Conservation (phyloP, 2,113 vertebrate species). For the Anolis carolinensis region DNA sequence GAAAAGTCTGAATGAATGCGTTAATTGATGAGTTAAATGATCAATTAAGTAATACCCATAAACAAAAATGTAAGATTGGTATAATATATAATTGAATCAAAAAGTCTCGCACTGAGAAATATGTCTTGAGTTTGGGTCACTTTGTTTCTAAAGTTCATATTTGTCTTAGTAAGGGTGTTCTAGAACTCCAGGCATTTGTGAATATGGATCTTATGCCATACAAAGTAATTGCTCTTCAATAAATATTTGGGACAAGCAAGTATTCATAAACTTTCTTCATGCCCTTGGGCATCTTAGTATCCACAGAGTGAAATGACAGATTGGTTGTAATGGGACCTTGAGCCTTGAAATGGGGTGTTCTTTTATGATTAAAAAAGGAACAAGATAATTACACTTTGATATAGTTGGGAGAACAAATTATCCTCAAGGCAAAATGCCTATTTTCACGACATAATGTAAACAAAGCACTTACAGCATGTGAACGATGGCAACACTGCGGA, state of each 20-base stretch:
- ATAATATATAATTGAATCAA: background rate
- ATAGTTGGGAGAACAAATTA: slow-evolving; percentile 52
- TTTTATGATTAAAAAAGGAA: slow-evolving; percentile 33
- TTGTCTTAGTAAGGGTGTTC: background rate
- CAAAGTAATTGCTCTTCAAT: slow-evolving; percentile 8
- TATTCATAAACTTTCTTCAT: slow-evolving; percentile 9
- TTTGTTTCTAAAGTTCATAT: background rate
- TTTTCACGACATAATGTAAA: slow-evolving; percentile 27
- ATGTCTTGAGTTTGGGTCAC: background rate
- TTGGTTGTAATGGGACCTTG: slow-evolving; percentile 21
- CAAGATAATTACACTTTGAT: slow-evolving; percentile 57
- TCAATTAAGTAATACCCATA: background rate
- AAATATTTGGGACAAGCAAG: slow-evolving; percentile 6
- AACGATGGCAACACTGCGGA: background rate
- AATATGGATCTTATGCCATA: background rate
- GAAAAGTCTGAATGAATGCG: background rate
- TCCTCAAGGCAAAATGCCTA: slow-evolving; percentile 38
- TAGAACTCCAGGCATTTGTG: background rate
- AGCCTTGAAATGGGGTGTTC: slow-evolving; percentile 35
- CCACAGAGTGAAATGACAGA: slow-evolving; percentile 47
- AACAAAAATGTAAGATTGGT: background rate
- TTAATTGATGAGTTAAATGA: background rate
- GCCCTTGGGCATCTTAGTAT: background rate
- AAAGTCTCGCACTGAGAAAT: background rate
- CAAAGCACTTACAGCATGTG: background rate